These are phyloP conservation scores for Lates calcarifer DNA, from an alignment of 2,113 vertebrate species.

Conservation along the genomic window DNA sequence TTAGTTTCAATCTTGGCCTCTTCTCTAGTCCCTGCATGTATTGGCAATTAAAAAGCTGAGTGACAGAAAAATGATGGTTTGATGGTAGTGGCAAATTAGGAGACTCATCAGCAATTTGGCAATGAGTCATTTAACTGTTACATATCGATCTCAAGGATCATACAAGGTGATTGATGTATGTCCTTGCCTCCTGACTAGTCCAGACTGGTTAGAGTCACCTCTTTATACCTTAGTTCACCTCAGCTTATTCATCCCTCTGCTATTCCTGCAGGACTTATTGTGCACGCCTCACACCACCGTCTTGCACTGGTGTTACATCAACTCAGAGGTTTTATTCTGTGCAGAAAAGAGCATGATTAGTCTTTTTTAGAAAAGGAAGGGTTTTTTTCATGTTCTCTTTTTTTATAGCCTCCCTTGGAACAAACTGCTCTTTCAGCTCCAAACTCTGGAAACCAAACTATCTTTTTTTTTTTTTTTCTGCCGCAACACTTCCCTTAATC, in stretches of 20 bases:
- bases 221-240: neutral
- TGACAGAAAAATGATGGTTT: neutral
- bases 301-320: constrained; percentile 67
- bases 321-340: neutral
- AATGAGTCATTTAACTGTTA: constrained; percentile 32
- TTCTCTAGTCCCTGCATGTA: neutral
- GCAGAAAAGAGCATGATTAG: constrained; percentile 27
- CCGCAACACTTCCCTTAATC: constrained; percentile 14
- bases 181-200: neutral
- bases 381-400: neutral
- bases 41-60: constrained; percentile 1
- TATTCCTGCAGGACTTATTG: constrained; percentile 1
- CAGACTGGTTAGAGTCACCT: neutral
- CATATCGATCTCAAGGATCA: neutral
- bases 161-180: neutral
- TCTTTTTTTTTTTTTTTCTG: constrained; percentile 43
- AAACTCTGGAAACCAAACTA: neutral
- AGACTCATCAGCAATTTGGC: neutral
- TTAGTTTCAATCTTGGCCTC: neutral
- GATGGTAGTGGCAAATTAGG: neutral
- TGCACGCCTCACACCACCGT: neutral
- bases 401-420: neutral
- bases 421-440: constrained; percentile 1
- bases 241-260: neutral
- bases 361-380: constrained; percentile 8